Base-by-base conservation (phyloP, 2,888 invertebrate genomes). In the Tetanocera ferruginea region DNA sequence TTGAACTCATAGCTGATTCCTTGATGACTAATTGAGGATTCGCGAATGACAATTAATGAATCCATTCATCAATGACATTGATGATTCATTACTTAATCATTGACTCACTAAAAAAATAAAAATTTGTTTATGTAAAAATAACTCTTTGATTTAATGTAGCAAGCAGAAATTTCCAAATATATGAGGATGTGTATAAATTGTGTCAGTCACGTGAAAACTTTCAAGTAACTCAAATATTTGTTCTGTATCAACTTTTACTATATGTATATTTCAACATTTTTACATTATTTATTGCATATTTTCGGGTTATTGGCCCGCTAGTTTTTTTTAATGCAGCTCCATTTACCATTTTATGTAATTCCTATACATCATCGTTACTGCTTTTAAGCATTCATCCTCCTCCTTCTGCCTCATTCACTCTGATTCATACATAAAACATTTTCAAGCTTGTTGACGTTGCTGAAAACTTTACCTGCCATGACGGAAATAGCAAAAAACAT, bases 351-450 rank as follows among this genome's bases (percentile, higher is more conserved):
- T 52, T 73, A 19, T 34, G 19, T 37, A 23, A 57, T 60, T 52
- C 31, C 37, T 73, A 5, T 19, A 57, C 14, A 25, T 5, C 25
- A 23, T 60, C 17, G 14, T 23, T 28, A 28, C 28, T 28, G 60
- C 23, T 28, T 28, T 60, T 60, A n/a, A n/a, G n/a, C 49, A 55
- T 55, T 11, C 51, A 51, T 51, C 9, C 31, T 34, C 14, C 23
- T 69, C 17, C 51, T 69, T 23, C 51, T 51, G 9, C 14, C 14
- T 17, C 23, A 28, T 60, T 60, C 28, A 60, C 28, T 28, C 28
- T 69, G 69, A 69, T 51, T 69, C 69, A 49, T 69, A 69, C 25
- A 69, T 69, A 69, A 69, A 69, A 69, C 69, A 69, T 69, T 69
- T 34, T 19, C 69, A 23, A 69, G 23, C 28, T 67, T 37, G 43